A percentile compares a stretch with the other conserved stretches of the same genome.
These are phyloP conservation scores for Sciurus vulgaris DNA, from an alignment of 2,797 vertebrate species.

Conservation along the genomic window DNA sequence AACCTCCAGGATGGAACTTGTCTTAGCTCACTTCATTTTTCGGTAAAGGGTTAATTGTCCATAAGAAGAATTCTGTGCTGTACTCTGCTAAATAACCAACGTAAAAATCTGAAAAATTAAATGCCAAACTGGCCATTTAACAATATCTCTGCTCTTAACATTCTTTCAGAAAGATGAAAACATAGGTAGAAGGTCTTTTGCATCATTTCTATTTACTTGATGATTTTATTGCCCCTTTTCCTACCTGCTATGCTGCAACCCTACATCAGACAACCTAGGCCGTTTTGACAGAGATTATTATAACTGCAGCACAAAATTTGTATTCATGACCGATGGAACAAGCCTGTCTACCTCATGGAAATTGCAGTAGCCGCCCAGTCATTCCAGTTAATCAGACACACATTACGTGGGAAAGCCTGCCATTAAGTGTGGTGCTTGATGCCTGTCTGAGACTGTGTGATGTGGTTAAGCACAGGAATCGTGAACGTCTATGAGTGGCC, in stretches of 20 bases:
- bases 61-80: not conserved
- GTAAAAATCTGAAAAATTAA: slow-evolving; percentile 3
- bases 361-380: slow-evolving; percentile 19
- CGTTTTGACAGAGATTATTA: slow-evolving; percentile 60
- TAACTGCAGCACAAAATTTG: slow-evolving; percentile 44
- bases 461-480: not conserved
- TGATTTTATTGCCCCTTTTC: not conserved
- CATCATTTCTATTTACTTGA: not conserved
- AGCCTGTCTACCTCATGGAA: not conserved
- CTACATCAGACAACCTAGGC: slow-evolving; percentile 48
- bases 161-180: not conserved
- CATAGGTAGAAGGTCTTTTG: not conserved
- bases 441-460: not conserved
- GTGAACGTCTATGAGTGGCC: not conserved
- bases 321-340: not conserved
- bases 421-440: slow-evolving; percentile 45
- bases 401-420: slow-evolving; percentile 1
- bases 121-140: slow-evolving; percentile 11
- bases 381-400: not conserved
- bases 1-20: not conserved
- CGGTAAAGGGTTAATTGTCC: slow-evolving; percentile 7
- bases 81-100: not conserved
- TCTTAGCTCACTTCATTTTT: slow-evolving; percentile 4
- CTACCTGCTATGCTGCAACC: not conserved
- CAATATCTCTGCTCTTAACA: slow-evolving; percentile 22